Evolutionary conservation across 2,888 invertebrate genomes (phyloP), one percentile per base, ranked within the genome.

Genomic region (Drosophila tanythrix): DNA sequence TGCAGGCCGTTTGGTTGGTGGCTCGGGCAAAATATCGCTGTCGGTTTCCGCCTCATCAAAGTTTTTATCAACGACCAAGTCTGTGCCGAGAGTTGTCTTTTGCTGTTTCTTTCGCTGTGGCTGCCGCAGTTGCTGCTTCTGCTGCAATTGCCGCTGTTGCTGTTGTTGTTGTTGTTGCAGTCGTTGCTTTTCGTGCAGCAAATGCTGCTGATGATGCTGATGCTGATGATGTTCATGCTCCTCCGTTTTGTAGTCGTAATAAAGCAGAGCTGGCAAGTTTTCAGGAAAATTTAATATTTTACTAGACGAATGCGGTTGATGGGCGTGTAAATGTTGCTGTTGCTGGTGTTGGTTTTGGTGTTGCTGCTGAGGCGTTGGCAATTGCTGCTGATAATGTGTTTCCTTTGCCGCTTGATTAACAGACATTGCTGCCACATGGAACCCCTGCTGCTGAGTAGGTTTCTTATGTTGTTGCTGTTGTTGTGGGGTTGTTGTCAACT

Each of bases 231-330:
- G 91, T 56, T 92, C 91, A 81, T 92, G 92, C 83, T 92, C 92
- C 79, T 92, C 92, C 74, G 92, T 92, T 81, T 92, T 92, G 82
- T 92, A 92, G 76, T 92, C 92, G 64, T 92, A 92, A 76, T 92
- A 92, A 73, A 92, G 90, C 65, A 92, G 78, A n/a, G 92, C 90
- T 35, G 92, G 92, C 80, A 92, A 81, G 83, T 92, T 92, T 88
- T 92, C 92, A 62, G 92, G 92, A 43, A 92, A 92, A 81, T 90
- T 92, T 64, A 92, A 88, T 72, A 92, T 92, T 86, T 92, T 92
- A 65, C 89, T 90, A 56, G 80, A 78, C 72, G 88, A 77, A 60
- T 89, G 85, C 50, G 74, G 59, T 33, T 76, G 66, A 68, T 83
- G 83, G 50, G 75, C 68, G 65, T 78, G 78, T 38, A 75, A 65